These are phyloP conservation scores for Gila robusta DNA, from an alignment of 2,797 vertebrate species.

Conservation along the genomic window DNA sequence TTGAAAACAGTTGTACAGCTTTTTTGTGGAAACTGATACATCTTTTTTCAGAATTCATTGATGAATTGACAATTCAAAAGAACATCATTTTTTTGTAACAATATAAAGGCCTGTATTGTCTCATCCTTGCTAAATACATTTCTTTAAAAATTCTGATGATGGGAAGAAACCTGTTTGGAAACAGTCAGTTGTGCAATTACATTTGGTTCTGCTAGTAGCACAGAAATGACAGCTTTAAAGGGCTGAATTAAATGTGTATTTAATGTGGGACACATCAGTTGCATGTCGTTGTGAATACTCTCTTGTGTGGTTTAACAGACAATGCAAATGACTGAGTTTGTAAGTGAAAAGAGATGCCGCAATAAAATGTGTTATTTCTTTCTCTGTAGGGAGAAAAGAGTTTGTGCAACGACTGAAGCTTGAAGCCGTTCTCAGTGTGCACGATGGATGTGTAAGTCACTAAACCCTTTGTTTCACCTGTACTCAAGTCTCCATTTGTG, in stretches of 20 bases:
- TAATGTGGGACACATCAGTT: background rate
- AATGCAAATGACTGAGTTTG: background rate
- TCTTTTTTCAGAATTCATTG: background rate
- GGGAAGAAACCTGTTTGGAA: background rate
- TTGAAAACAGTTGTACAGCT: background rate
- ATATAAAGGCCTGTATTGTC: background rate
- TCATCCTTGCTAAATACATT: background rate
- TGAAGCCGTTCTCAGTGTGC: conserved; percentile 94
- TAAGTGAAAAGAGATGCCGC: background rate
- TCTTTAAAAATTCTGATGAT: background rate
- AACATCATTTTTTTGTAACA: background rate
- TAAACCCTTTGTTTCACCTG: conserved; percentile 25
- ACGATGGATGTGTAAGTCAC: conserved; percentile 97
- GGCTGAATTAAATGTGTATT: background rate
- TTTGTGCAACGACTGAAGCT: conserved; percentile 99
- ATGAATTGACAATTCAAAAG: background rate
- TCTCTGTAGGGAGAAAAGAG: conserved; percentile 92
- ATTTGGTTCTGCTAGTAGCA: background rate
- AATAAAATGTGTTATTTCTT: conserved; percentile 59
- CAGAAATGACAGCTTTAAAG: background rate
- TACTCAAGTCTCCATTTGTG: background rate
- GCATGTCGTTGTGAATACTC: background rate
- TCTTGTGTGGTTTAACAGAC: background rate
- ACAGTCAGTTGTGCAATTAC: background rate
- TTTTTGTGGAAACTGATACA: background rate